Base-by-base conservation (phyloP, 2,888 invertebrate genomes). In the Eueremaeus valkanovi region DNA sequence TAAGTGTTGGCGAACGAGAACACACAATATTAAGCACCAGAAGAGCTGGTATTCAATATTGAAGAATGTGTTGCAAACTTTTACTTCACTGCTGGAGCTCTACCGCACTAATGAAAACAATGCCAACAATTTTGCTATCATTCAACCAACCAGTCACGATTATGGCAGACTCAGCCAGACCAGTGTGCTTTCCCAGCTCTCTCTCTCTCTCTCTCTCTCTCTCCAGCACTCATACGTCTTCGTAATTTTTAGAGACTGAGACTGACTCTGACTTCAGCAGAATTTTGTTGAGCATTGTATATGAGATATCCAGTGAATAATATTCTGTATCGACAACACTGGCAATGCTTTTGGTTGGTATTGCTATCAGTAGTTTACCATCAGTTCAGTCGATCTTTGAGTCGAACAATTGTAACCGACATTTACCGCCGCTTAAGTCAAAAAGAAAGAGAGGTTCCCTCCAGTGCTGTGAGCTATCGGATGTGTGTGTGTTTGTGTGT, bases 131-230 rank as follows among this genome's bases (percentile, higher is more conserved):
- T 72, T 72, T 42, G 33, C 18, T 51, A 51, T 18, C 29, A 72
- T n/a, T 29, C 51, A 45, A 72, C 42, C 21, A 21, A 55, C 49
- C 27, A 36, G 66, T 66, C 66, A 66, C 66, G 66, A 66, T 66
- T 29, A 61, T 27, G 27, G 55, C 61, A 13, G 5, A 27, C 31
- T 31, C 66, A 24, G 24, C 58, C 5, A 5, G n/a, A n/a, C n/a
- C n/a, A n/a, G n/a, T n/a, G n/a, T n/a, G n/a, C 9, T 18, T 16
- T 18, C 51, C 18, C 51, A 21, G 36, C 13, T 21, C 36, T 74
- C 33, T 72, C 68, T 75, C 55, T 61, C 70, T 33, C 61, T 75
- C 40, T 75, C 55, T 73, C 70, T 55, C 75, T 49, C 45, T 70
- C 29, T 72, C 66, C 36, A 18, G 31, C 49, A 27, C 49, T 36